phyloP scores from a whole-genome alignment of 2,113 vertebrate genomes.

The Cottus gobio region DNA sequence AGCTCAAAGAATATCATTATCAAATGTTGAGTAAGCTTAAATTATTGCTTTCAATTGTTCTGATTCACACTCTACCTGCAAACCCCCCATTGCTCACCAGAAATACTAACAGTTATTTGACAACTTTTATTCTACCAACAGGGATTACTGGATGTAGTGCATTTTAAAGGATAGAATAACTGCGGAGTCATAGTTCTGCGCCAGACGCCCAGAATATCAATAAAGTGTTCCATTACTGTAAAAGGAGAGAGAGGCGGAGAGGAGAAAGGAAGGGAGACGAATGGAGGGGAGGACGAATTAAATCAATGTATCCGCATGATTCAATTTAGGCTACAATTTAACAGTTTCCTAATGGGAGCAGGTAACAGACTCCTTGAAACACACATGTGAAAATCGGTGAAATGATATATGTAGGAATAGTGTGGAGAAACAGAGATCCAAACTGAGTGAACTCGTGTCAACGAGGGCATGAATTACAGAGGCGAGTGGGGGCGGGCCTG shows the following conservation, averaged over 20 bases:
- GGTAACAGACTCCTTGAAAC: constrained; percentile 13
- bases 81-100: background rate
- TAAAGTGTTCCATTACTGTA: constrained; percentile 80
- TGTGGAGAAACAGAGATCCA: background rate
- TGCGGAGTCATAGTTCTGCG: constrained; percentile 79
- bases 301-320: constrained; percentile 50
- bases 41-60: constrained; percentile 14
- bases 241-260: constrained; percentile 60
- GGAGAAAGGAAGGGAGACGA: constrained; percentile 44
- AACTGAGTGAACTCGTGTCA: constrained; percentile 29
- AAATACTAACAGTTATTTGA: constrained; percentile 26
- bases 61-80: background rate
- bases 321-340: constrained; percentile 43
- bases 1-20: background rate
- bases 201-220: constrained; percentile 75
- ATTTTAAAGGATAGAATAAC: constrained; percentile 68
- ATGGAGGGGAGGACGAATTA: constrained; percentile 25
- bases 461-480: constrained; percentile 8
- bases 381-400: constrained; percentile 2
- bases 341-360: constrained; percentile 21
- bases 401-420: background rate
- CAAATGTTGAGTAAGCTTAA: background rate
- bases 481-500: constrained; percentile 1
- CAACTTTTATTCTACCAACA: background rate
- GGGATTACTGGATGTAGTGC: constrained; percentile 57